phyloP scores from a whole-genome alignment of 1,140 invertebrate species.

The Leptinotarsa defecta region DNA sequence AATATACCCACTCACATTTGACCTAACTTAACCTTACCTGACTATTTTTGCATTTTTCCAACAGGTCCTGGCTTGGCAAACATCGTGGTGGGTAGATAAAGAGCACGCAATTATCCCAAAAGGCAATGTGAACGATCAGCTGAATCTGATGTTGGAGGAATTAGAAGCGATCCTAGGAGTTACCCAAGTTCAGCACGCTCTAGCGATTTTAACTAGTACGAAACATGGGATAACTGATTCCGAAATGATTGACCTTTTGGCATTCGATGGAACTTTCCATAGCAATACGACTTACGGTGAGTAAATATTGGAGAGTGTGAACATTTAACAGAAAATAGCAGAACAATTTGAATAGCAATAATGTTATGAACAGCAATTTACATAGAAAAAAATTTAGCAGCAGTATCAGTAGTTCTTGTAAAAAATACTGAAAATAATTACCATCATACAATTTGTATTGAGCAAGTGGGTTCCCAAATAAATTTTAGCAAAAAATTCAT shows the following conservation, averaged over 20 bases:
- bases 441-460: no score
- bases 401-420: no score
- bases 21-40: no score
- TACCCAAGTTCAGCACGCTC: constrained; percentile 61
- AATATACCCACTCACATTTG: no score
- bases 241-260: constrained; percentile 76
- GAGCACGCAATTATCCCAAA: constrained; percentile 58
- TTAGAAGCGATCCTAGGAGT: constrained; percentile 70
- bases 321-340: no score
- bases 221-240: constrained; percentile 73
- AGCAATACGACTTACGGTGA: constrained; percentile 68
- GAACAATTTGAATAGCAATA: no score
- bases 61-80: constrained; percentile 69
- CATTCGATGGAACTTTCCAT: constrained; percentile 71
- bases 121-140: constrained; percentile 64
- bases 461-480: no score
- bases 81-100: constrained; percentile 63
- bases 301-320: background rate
- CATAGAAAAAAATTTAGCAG: no score
- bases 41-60: background rate
- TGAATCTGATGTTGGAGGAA: constrained; percentile 66
- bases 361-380: no score
- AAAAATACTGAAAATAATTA: no score
- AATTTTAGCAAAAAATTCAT: no score
- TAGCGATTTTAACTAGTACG: constrained; percentile 71